These are phyloP conservation scores for Polylopha cassiicola DNA, from an alignment of 2,888 invertebrate species.

Conservation along the genomic window DNA sequence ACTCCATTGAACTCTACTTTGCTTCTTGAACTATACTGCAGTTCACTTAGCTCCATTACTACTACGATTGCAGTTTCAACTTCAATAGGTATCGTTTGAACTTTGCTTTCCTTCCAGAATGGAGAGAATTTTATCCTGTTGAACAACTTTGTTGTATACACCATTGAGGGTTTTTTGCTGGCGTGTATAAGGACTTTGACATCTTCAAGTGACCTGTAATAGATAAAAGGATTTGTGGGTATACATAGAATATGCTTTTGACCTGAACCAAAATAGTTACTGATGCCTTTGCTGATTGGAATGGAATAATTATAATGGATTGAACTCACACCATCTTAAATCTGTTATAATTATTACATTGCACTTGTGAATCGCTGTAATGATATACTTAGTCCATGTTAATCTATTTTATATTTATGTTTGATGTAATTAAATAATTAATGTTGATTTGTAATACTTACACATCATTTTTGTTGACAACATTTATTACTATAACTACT, in stretches of 20 bases:
- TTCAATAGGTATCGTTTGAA: conserved; percentile 29
- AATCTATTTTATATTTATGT: no score
- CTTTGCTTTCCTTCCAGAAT: conserved; percentile 41
- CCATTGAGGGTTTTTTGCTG: conserved; percentile 32
- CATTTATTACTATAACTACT: conserved; percentile 41
- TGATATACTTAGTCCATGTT: no score
- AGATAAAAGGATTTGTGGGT: not conserved
- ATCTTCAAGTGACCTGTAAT: conserved; percentile 49
- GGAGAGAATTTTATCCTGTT: conserved; percentile 33
- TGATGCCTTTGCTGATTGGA: no score
- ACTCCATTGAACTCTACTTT: conserved; percentile 47
- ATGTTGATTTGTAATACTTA: conserved; percentile 37
- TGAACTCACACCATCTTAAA: no score
- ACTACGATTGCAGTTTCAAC: conserved; percentile 35
- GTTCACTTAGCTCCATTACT: conserved; percentile 43
- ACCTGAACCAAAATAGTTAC: no score
- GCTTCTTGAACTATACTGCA: conserved; percentile 37
- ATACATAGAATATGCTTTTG: no score
- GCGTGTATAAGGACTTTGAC: conserved; percentile 45
- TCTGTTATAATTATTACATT: no score
- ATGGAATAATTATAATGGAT: no score
- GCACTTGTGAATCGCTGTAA: no score
- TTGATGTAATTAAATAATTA: no score
- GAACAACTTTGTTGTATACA: conserved; percentile 53
- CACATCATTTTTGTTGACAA: conserved; percentile 42